These are phyloP conservation scores for Pimpla rufipes DNA, from an alignment of 2,888 invertebrate species.

Conservation along the genomic window DNA sequence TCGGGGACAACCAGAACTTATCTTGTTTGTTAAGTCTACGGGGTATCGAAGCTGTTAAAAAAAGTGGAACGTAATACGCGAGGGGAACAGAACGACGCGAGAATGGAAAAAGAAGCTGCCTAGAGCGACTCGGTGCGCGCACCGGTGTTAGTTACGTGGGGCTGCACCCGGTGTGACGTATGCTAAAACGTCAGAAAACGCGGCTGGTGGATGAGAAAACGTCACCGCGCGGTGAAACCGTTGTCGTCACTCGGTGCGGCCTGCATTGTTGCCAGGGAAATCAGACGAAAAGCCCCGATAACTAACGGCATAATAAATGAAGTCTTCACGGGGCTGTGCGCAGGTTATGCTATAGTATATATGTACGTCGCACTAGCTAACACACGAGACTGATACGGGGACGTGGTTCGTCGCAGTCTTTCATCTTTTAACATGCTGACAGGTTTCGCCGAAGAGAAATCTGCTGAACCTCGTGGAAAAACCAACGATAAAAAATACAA, in stretches of 20 bases:
- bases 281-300: constrained; percentile 86
- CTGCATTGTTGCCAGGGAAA: constrained; percentile 85
- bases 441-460: constrained; percentile 44
- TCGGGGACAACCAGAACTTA: no score
- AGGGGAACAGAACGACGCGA: background rate
- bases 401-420: constrained; percentile 51
- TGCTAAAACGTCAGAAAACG: constrained; percentile 78
- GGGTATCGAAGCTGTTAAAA: background rate
- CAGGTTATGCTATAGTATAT: constrained; percentile 44
- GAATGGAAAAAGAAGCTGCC: constrained; percentile 47
- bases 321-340: constrained; percentile 80
- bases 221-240: constrained; percentile 71
- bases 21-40: background rate
- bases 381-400: constrained; percentile 50
- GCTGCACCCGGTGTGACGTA: constrained; percentile 79
- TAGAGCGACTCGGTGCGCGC: background rate
- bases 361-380: constrained; percentile 31
- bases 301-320: constrained; percentile 86
- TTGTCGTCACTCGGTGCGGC: constrained; percentile 67
- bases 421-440: constrained; percentile 48
- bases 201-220: constrained; percentile 76
- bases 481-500: constrained; percentile 8
- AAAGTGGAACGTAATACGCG: background rate
- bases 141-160: constrained; percentile 61
- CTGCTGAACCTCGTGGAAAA: constrained; percentile 37